These are phyloP conservation scores for Lysandra coridon DNA, from an alignment of 2,888 invertebrate genomes.

Conservation along the genomic window DNA sequence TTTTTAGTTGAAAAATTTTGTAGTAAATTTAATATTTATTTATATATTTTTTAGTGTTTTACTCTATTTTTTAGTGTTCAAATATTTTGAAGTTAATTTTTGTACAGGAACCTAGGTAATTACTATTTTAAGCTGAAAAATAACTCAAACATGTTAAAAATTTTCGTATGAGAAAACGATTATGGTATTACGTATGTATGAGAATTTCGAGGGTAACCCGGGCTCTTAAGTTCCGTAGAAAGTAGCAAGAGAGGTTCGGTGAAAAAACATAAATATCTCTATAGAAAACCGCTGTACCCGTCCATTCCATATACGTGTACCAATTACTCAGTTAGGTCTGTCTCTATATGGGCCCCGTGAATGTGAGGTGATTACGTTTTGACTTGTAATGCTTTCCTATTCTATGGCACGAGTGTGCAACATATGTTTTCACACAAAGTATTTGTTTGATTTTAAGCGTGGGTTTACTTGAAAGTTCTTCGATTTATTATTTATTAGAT, in stretches of 20 bases:
- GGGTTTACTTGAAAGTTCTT: background rate
- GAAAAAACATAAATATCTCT: constrained; percentile 26
- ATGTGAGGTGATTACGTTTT: constrained; percentile 22
- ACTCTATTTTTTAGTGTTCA: no score
- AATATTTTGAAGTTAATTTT: no score
- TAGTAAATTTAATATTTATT: no score
- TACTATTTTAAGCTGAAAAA: no score
- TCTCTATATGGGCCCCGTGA: constrained; percentile 22
- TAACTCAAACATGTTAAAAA: no score
- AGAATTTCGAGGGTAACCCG: no score
- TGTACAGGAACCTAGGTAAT: no score
- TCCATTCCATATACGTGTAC: constrained; percentile 23
- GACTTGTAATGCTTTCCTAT: constrained; percentile 19
- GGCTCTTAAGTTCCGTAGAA: constrained; percentile 1
- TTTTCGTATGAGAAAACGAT: no score
- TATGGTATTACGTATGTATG: no score
- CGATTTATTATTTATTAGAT: background rate
- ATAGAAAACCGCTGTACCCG: constrained; percentile 23
- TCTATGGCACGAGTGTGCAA: constrained; percentile 6
- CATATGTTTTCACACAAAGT: constrained; percentile 20
- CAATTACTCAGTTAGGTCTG: constrained; percentile 26
- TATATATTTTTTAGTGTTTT: no score
- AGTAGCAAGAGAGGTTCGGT: constrained; percentile 24
- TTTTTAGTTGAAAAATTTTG: no score
- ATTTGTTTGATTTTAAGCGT: background rate